These are phyloP conservation scores for Pseudopipra pipra DNA, from an alignment of 2,113 vertebrate genomes.

Conservation along the genomic window DNA sequence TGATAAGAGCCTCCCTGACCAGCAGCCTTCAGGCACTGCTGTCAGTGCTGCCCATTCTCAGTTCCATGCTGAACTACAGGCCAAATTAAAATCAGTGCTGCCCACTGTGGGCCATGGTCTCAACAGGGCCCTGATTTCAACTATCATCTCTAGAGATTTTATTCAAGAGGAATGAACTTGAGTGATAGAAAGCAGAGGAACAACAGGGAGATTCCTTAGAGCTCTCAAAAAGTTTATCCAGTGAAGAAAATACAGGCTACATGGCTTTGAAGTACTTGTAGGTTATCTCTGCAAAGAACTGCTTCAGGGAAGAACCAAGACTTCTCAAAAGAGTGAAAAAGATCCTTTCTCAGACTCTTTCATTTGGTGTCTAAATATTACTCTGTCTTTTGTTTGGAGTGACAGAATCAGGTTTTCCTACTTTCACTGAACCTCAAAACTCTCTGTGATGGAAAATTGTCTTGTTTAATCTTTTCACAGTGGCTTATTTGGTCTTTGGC, in stretches of 20 bases:
- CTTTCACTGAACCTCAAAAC: neutral
- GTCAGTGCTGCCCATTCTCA: neutral
- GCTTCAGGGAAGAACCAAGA: neutral
- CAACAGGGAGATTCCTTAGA: neutral
- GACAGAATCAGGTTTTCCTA: neutral
- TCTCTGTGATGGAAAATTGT: neutral
- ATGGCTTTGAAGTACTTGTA: neutral
- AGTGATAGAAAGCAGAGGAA: neutral
- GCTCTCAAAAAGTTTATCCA: neutral
- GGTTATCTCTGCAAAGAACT: neutral
- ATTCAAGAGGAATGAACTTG: neutral
- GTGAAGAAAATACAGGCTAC: neutral
- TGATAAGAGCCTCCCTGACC: neutral
- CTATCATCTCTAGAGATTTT: neutral
- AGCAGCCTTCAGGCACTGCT: neutral
- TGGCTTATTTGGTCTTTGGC: conserved; percentile 15
- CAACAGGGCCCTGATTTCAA: neutral
- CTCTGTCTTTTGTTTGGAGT: neutral
- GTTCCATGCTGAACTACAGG: neutral
- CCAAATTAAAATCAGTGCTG: neutral
- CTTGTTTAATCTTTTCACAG: neutral
- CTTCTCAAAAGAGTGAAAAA: neutral
- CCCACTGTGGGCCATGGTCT: neutral
- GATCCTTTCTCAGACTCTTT: neutral
- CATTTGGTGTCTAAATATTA: neutral